phyloP scores from a whole-genome alignment of 2,113 vertebrate genomes.

The Silurus meridionalis region DNA sequence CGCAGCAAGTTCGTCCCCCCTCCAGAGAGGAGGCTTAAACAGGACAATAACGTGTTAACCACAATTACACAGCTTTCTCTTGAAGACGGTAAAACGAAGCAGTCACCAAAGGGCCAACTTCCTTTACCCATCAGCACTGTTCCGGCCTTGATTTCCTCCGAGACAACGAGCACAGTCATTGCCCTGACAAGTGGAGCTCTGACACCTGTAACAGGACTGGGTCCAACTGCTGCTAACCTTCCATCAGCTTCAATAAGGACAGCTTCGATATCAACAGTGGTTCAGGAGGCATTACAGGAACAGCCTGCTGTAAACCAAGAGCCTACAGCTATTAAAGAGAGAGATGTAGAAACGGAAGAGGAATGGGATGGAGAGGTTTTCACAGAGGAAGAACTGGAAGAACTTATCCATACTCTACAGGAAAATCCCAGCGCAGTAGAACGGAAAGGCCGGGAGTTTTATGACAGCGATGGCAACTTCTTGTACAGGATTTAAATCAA shows the following conservation, averaged over 20 bases:
- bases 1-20: conserved; percentile 74
- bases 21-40: conserved; percentile 66
- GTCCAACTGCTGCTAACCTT: conserved; percentile 21
- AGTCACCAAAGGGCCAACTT: conserved; percentile 12
- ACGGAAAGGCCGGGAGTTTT: conserved; percentile 76
- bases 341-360: neutral
- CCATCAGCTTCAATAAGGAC: conserved; percentile 19
- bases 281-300: conserved; percentile 22
- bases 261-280: neutral
- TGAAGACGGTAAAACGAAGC: conserved; percentile 27
- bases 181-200: conserved; percentile 27
- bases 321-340: neutral
- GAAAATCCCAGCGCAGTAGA: conserved; percentile 56
- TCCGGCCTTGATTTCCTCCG: conserved; percentile 45
- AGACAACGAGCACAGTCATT: conserved; percentile 42
- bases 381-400: conserved; percentile 61
- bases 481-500: conserved; percentile 77
- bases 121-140: conserved; percentile 24
- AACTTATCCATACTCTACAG: conserved; percentile 44
- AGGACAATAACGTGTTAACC: conserved; percentile 70
- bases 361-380: conserved; percentile 64
- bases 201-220: conserved; percentile 13
- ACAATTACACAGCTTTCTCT: conserved; percentile 45
- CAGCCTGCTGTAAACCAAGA: conserved; percentile 1
- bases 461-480: conserved; percentile 79